Base-by-base conservation (phyloP, 2,888 invertebrate genomes). In the Diarsia brunnea region DNA sequence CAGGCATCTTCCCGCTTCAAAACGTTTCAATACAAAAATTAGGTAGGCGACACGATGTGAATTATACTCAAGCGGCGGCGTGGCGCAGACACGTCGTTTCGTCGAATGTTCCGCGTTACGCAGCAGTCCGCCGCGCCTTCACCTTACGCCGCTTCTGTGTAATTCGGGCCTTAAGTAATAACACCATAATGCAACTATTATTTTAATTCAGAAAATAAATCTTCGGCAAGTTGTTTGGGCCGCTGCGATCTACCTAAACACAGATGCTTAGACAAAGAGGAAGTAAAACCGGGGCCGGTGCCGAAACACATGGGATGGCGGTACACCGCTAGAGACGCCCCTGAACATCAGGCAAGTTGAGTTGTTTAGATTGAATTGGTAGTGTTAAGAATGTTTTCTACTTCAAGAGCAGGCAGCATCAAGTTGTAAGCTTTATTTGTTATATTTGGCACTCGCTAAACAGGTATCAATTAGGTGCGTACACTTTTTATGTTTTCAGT, bases 251-350 rank as follows among this genome's bases (percentile, higher is more conserved):
- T 96, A 53, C 95, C 95, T 11, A 96, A 94, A 79, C 96, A 96
- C 89, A 91, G 90, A 89, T 96, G 96, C 81, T 87, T 96, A 69
- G 89, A 91, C 49, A 93, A 84, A 75, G 91, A 92, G 2, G 95
- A 94, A 0, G 85, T 95, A 5, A 94, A 94, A 72, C 93, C 94
- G 1, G 95, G 95, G 8, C 95, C 95, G 0, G 92, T 96, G 31
- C 96, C 96, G 8, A 95, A 90, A 76, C 82, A 94, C 71, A 95
- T 96, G 95, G 96, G 96, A 85, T 96, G 96, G 96, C 91, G 92
- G 21, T 96, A 96, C 87, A 95, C 95, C 5, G 96, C 96, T 1
- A 95, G 89, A 87, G 91, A 94, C 81, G 88, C 95, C 11, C 96
- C 96, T 55, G 93, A 95, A 88, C 95, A 95, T 89, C 96, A 96